These are phyloP conservation scores for Sesia apiformis DNA, from an alignment of 2,888 invertebrate species.

Conservation along the genomic window DNA sequence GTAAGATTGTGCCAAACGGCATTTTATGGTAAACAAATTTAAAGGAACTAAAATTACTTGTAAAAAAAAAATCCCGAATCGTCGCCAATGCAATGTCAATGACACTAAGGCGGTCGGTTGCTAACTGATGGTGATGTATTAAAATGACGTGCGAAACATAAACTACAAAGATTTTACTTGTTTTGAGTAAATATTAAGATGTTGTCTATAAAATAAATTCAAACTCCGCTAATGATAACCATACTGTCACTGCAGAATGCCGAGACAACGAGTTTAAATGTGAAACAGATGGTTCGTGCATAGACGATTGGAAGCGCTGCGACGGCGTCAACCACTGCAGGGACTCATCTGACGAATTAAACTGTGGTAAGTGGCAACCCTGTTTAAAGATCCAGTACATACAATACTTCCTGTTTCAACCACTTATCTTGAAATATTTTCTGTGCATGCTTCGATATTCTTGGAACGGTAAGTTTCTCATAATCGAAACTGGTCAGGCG, in stretches of 20 bases:
- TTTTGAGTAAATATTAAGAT: too few species aligned
- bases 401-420: neutral
- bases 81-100: too few species aligned
- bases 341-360: slow-evolving; percentile 77
- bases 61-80: too few species aligned
- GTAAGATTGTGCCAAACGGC: too few species aligned
- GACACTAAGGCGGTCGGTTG: too few species aligned
- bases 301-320: slow-evolving; percentile 70
- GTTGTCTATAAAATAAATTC: too few species aligned
- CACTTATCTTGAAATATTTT: slow-evolving; percentile 6
- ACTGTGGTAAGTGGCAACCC: slow-evolving; percentile 55
- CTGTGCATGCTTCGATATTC: slow-evolving; percentile 30
- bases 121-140: too few species aligned
- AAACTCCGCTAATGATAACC: too few species aligned
- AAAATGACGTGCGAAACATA: too few species aligned
- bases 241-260: slow-evolving; percentile 28
- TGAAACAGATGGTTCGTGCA: slow-evolving; percentile 75
- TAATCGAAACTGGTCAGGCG: slow-evolving; percentile 41
- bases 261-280: slow-evolving; percentile 74
- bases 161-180: too few species aligned
- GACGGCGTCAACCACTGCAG: slow-evolving; percentile 68
- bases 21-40: too few species aligned
- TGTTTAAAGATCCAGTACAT: neutral
- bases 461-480: slow-evolving; percentile 48
- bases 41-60: too few species aligned